Evolutionary conservation across 2,797 vertebrate species (phyloP), one percentile per base, ranked within the genome.

Genomic region (Chaenodraco wilsoni): DNA sequence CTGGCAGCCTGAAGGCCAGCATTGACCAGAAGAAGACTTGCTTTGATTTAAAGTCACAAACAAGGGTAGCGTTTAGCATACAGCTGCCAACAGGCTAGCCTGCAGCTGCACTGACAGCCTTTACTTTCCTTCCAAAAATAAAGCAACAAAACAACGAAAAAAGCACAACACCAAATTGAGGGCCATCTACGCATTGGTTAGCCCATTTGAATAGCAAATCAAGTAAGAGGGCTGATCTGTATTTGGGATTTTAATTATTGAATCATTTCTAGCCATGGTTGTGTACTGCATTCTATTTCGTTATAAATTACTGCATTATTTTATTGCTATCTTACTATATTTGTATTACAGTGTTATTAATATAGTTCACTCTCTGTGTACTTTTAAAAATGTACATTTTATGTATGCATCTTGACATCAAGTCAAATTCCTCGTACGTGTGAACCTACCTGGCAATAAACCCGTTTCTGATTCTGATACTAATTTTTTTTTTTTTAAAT

Each of bases 71-170:
- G 68, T 91, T 93, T 93, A 92, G 79, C 92, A 92, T 91, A 91
- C 89, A 92, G 90, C 90, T 93, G 92, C 86, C 82, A 88, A 85
- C 84, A 86, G 82, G 80, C 86, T 79, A 86, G 75, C 76, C 81
- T 65, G 87, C 92, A 87, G 90, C 88, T 89, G 85, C 84, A 85
- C 88, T 69, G 72, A 69, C 78, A 82, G 76, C 78, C 81, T 85
- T 87, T 72, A 82, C 72, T 87, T 87, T 86, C 76, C 69, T 71
- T 72, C 67, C 72, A 83, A 79, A 84, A 84, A 88, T 80, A 87
- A 83, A 88, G 74, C 68, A 68, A 78, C 79, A 76, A 76, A 76
- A 86, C 76, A 85, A 81, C 40, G 5, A 51, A 46, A 79, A 63
- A 33, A 52, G 54, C 72, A 70, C 72, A 71, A 79, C 75, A 71